Evolutionary conservation across 2,888 invertebrate species (phyloP).

Genomic region (Blastobasis adustella): DNA sequence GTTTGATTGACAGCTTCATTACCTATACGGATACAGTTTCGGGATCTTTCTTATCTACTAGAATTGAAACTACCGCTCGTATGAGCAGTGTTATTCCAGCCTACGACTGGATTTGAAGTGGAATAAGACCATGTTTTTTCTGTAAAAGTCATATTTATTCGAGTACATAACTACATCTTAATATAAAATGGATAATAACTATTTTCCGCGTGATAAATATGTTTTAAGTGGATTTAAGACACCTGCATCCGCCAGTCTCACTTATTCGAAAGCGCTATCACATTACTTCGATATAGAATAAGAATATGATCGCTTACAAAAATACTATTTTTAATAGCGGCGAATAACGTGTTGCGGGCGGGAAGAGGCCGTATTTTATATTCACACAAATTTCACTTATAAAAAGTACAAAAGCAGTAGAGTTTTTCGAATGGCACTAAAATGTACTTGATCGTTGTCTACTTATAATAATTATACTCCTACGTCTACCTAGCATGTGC

Average conservation of each 20-base stretch:
- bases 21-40: too few relatives aligned
- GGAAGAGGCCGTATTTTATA: slow-evolving; percentile 40
- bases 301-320: slow-evolving; percentile 50
- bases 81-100: too few relatives aligned
- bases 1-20: too few relatives aligned
- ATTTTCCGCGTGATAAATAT: slow-evolving; percentile 71
- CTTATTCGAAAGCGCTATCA: slow-evolving; percentile 57
- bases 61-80: too few relatives aligned
- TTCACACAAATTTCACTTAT: slow-evolving; percentile 4
- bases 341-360: slow-evolving; percentile 35
- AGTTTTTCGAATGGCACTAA: slow-evolving; percentile 52
- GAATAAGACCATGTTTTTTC: slow-evolving; percentile 34
- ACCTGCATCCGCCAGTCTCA: slow-evolving; percentile 47
- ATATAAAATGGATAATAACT: slow-evolving; percentile 70
- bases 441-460: slow-evolving; percentile 48
- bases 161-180: slow-evolving; percentile 76
- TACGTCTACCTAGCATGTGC: background rate
- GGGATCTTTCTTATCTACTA: too few relatives aligned
- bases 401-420: slow-evolving; percentile 21
- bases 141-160: slow-evolving; percentile 76
- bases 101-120: too few relatives aligned
- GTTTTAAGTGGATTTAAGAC: slow-evolving; percentile 62
- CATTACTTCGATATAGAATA: slow-evolving; percentile 43
- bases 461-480: slow-evolving; percentile 3
- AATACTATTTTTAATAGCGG: slow-evolving; percentile 52